Percentiles rank a stretch among this genome's conserved stretches.
Conservation (phyloP, 2,888 invertebrate genomes). For the Caenorhabditis japonica region DNA sequence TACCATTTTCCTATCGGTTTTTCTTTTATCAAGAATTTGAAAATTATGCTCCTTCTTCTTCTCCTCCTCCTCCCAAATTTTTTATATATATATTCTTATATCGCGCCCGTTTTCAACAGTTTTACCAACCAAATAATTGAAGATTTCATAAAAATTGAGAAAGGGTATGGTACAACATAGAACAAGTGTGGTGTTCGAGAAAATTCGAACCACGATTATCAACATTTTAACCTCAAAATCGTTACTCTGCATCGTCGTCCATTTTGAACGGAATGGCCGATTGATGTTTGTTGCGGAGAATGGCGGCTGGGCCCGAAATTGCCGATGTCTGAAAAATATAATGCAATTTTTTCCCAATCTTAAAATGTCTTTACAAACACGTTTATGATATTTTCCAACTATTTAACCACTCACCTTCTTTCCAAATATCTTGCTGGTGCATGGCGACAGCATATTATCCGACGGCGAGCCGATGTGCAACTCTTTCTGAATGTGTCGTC, state of each 20-base stretch:
- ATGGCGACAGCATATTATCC: constrained; percentile 65
- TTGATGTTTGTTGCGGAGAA: constrained; percentile 64
- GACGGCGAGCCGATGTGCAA: constrained; percentile 61
- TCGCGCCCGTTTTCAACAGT: constrained; percentile 12
- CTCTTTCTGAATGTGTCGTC: constrained; percentile 58
- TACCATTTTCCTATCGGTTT: constrained; percentile 17
- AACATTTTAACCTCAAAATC: neutral
- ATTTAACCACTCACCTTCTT: constrained; percentile 34
- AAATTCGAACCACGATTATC: neutral
- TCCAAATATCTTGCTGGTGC: constrained; percentile 63
- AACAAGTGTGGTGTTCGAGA: constrained; percentile 26
- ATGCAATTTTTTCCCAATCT: too few relatives aligned
- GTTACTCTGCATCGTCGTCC: constrained; percentile 46
- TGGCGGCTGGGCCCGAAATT: constrained; percentile 57
- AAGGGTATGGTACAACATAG: constrained; percentile 33
- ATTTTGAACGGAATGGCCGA: constrained; percentile 64
- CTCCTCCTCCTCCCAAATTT: too few relatives aligned
- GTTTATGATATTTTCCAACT: too few relatives aligned
- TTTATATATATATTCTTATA: too few relatives aligned
- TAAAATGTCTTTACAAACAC: too few relatives aligned
- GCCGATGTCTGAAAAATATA: constrained; percentile 51
- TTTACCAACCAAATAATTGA: constrained; percentile 1
- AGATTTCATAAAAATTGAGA: constrained; percentile 6
- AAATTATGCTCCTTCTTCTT: neutral
- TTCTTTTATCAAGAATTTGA: neutral